Percentiles rank a stretch among this genome's conserved stretches.
Evolutionary conservation across 2,797 vertebrate genomes (phyloP).

Genomic region (Phaenicophaeus curvirostris): DNA sequence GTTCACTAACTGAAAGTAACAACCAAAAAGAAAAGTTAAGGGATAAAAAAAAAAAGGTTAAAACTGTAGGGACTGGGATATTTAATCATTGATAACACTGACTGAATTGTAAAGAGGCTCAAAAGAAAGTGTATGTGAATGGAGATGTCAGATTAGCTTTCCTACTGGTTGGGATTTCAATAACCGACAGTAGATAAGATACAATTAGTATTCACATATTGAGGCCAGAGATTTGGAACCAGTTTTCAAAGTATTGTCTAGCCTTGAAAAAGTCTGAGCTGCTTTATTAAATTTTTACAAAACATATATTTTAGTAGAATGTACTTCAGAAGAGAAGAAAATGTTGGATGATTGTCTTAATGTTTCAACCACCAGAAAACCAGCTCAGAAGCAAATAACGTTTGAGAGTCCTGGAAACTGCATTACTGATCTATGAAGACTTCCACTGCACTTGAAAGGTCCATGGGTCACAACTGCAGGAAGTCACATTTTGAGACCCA

Average conservation of each 20-base stretch:
- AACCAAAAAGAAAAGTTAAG: conserved; percentile 50
- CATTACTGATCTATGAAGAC: conserved; percentile 48
- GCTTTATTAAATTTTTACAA: conserved; percentile 24
- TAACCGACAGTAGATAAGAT: conserved; percentile 65
- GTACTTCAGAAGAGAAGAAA: not conserved
- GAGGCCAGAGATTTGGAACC: conserved; percentile 61
- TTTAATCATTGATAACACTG: conserved; percentile 65
- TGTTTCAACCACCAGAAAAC: conserved; percentile 33
- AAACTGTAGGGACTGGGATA: conserved; percentile 63
- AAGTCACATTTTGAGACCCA: conserved; percentile 60
- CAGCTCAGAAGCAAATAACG: conserved; percentile 18
- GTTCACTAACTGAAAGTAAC: conserved; percentile 53
- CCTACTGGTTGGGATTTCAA: conserved; percentile 66
- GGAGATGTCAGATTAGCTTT: conserved; percentile 72
- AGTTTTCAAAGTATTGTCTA: conserved; percentile 61
- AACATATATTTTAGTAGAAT: conserved; percentile 40
- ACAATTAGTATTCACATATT: conserved; percentile 67
- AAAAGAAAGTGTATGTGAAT: conserved; percentile 64
- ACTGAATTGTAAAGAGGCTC: conserved; percentile 63
- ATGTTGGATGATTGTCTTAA: conserved; percentile 25
- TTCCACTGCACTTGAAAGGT: conserved; percentile 63
- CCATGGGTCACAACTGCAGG: conserved; percentile 63
- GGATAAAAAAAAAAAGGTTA: conserved; percentile 51
- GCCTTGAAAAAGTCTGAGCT: conserved; percentile 41
- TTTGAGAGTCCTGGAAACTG: conserved; percentile 35